Base-by-base conservation (phyloP, 1,140 invertebrate genomes). In the Brachionus asplanchnoidis region DNA sequence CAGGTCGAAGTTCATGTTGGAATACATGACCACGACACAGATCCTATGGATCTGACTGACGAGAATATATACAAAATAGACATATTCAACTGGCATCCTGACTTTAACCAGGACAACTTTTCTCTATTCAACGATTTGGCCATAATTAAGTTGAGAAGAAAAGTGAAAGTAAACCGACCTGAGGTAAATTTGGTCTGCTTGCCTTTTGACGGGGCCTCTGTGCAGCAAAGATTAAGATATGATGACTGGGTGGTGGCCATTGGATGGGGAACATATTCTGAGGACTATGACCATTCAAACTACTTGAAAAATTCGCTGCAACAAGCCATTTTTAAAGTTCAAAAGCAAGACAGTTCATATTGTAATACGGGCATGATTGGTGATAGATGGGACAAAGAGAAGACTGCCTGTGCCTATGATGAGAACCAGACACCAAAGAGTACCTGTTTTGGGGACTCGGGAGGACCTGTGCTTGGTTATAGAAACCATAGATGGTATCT, bases 381-480 rank as follows among this genome's bases (percentile, higher is more conserved):
- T 65, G 36, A 65, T 40, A 82, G 36, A 28, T 82, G 79, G 79
- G 65, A 82, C 20, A 60, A 68, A 60, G 23, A 60, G 23, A 44
- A 20, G n/a, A 82, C 50, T n/a, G 36, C 65, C 2, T 82, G 79
- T 68, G 79, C 79, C 11, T 82, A 65, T 20, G 50, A 44, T 14
- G 65, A 82, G 23, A 65, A 20, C 14, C 17, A 68, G 14, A 77
- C 44, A 6, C 79, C 53, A 9, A 60, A 82, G 32, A 46, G 53
- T 42, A 82, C 79, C 6, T 84, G 60, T 11, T 84, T 65, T 17
- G 82, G 82, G 14, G 82, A 84, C n/a, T 84, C 82, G 11, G 82
- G 82, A 40, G 82, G 82, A 9, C 82, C 82, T 1, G 60, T 84
- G 2, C 8, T 84, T n/a, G 40, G 17, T 9, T 84, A 26, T 70